phyloP scores from a whole-genome alignment of 1,140 invertebrate species.

The Caenorhabditis remanei region DNA sequence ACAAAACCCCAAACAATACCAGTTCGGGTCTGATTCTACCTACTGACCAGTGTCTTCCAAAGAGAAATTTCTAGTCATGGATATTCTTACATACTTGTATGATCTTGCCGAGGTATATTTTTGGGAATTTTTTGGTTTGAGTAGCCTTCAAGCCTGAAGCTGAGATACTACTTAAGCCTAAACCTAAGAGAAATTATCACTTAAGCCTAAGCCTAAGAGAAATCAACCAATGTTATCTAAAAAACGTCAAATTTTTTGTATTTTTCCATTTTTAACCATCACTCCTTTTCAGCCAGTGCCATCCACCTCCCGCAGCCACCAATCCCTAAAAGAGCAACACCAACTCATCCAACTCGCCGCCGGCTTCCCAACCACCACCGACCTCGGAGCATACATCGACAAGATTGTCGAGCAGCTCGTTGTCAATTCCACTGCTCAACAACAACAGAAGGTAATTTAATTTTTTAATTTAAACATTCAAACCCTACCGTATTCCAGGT shows the following conservation, averaged over 20 bases:
- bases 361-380: slow-evolving; percentile 1
- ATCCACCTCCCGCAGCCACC: slow-evolving; percentile 29
- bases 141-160: no score
- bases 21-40: not conserved
- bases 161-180: no score
- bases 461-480: no score
- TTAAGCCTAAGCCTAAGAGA: no score
- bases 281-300: slow-evolving; percentile 58
- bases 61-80: not conserved
- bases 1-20: not conserved
- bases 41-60: not conserved
- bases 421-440: slow-evolving; percentile 51
- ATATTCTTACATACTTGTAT: slow-evolving; percentile 37
- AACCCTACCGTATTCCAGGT: slow-evolving; percentile 55
- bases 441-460: slow-evolving; percentile 57
- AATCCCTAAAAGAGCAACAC: not conserved
- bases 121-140: no score
- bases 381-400: slow-evolving; percentile 63
- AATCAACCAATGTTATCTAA: not conserved
- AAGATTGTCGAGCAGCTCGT: slow-evolving; percentile 61
- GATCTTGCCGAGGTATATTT: slow-evolving; percentile 35
- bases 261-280: no score
- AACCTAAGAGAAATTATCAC: not conserved
- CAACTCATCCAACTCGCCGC: not conserved
- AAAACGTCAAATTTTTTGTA: not conserved